Evolutionary conservation across 2,113 vertebrate species (phyloP), one percentile per base, ranked within the genome.

Genomic region (Saccopteryx bilineata): DNA sequence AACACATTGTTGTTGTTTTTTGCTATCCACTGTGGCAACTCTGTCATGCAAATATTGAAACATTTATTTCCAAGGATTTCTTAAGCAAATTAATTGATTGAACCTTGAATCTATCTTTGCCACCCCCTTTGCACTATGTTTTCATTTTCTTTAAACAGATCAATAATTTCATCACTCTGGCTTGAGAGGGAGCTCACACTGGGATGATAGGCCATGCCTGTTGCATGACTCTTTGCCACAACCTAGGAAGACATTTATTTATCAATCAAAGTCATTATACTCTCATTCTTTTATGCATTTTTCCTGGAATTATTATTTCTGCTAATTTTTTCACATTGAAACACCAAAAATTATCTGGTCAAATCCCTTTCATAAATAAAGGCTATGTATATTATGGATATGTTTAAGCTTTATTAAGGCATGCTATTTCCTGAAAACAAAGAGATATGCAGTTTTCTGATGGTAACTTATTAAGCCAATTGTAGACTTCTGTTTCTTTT

Each of bases 381-480:
- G 4, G 19, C 15, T 68, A 50, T n/a, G 6, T n/a, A 26, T 58
- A 69, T 69, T 31, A 79, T 84, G 14, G 26, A 72, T 84, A 80
- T 24, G 76, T 74, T 74, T 24, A 87, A 31, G 6, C 17, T 75
- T 95, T 72, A 82, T 12, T 75, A 72, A 54, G 33, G 66, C 5
- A 46, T 66, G 1, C n/a, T 60, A 71, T 85, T 85, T 94, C 60
- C 31, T 85, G 2, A 48, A 69, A 56, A 3, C 54, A 21, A 48
- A 94, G 6, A 78, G 54, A 48, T 52, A 26, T 24, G 5, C 39
- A 28, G 4, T 10, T 94, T 85, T 91, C 31, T 52, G 7, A 80
- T 56, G 18, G n/a, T 75, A 94, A 56, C 56, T 93, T 87, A 72
- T 90, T 82, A 74, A 75, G 65, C 7, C 79, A 88, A 78, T 10